A percentile compares a stretch with the other conserved stretches of the same genome.
phyloP scores from a whole-genome alignment of 2,113 vertebrate genomes.

The Lycocorax pyrrhopterus region DNA sequence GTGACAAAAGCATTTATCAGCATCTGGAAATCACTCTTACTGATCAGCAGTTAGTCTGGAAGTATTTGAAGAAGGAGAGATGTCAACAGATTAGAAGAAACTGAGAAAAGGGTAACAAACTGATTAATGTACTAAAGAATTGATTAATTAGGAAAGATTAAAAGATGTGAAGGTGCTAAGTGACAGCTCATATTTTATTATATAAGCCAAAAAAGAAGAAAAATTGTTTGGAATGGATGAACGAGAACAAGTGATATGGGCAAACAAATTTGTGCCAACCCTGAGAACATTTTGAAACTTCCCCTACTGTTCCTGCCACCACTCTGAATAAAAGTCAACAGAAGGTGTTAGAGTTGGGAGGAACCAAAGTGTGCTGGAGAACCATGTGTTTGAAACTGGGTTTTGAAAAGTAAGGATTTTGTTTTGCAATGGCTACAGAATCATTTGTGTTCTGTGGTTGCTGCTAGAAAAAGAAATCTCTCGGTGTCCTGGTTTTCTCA shows the following conservation, averaged over 20 bases:
- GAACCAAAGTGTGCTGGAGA: not conserved
- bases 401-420: not conserved
- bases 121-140: not conserved
- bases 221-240: not conserved
- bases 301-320: not conserved
- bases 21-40: not conserved
- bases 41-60: not conserved
- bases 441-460: not conserved
- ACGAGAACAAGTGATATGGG: not conserved
- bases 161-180: not conserved
- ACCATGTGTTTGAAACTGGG: not conserved
- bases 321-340: not conserved
- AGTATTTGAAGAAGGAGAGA: not conserved
- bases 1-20: not conserved
- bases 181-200: not conserved
- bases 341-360: not conserved
- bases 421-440: not conserved
- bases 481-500: not conserved
- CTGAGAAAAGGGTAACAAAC: not conserved
- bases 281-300: not conserved
- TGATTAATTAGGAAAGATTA: not conserved
- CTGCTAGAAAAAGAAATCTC: not conserved
- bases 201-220: not conserved
- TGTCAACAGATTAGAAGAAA: slow-evolving; percentile 1
- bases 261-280: not conserved